Evolutionary conservation across 2,113 vertebrate species (phyloP).

Genomic region (Gnathonemus echidnorhynchus): DNA sequence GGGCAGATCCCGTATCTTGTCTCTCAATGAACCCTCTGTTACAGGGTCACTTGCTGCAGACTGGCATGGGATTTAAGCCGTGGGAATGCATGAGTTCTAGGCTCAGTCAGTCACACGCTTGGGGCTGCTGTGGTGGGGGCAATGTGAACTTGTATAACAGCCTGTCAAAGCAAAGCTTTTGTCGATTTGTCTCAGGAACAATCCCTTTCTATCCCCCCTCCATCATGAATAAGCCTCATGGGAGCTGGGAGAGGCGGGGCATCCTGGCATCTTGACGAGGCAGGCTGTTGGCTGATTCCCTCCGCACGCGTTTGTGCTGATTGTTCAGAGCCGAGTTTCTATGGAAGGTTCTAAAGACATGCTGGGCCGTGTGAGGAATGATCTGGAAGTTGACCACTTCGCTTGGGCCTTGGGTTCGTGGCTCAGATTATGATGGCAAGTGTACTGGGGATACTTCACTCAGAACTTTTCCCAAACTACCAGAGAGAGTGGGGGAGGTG

Average conservation of each 20-base stretch:
- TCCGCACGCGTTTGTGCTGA: neutral
- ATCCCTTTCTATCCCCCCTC: neutral
- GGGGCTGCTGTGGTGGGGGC: slow-evolving; percentile 43
- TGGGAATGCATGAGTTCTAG: slow-evolving; percentile 55
- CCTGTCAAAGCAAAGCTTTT: slow-evolving; percentile 60
- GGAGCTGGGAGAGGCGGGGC: neutral
- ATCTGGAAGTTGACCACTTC: neutral
- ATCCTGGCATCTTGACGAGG: neutral
- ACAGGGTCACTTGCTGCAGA: slow-evolving; percentile 44
- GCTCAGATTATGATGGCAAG: neutral
- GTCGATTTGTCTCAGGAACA: slow-evolving; percentile 31
- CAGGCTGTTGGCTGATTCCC: neutral
- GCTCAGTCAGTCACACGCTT: slow-evolving; percentile 57
- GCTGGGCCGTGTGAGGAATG: neutral
- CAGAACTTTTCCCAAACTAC: slow-evolving; percentile 20
- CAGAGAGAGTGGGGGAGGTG: neutral
- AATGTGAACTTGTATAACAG: slow-evolving; percentile 58
- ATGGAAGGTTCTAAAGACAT: neutral
- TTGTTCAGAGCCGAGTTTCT: neutral
- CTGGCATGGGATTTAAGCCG: slow-evolving; percentile 47
- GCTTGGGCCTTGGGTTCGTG: neutral
- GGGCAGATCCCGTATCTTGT: slow-evolving; percentile 39
- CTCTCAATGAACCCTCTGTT: slow-evolving; percentile 66
- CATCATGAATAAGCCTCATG: slow-evolving; percentile 10
- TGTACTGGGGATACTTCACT: neutral